A percentile compares a stretch with the other conserved stretches of the same genome.
Evolutionary conservation across 2,888 invertebrate genomes (phyloP).

Genomic region (Julus scanicus): DNA sequence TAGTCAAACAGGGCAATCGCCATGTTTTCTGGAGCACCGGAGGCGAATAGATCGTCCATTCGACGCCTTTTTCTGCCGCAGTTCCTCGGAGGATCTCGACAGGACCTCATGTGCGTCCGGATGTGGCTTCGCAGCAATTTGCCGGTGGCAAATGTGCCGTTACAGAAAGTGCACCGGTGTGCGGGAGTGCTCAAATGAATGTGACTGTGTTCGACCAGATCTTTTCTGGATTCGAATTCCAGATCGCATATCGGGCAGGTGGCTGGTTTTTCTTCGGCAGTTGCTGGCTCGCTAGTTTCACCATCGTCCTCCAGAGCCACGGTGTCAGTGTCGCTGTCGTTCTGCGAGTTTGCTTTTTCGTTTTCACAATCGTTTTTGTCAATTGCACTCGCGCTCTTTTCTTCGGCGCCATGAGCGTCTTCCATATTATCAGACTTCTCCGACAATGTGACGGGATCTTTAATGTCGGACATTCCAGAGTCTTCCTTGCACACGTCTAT

Average conservation of each 20-base stretch:
- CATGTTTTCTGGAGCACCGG: neutral
- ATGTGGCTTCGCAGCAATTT: neutral
- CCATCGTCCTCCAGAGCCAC: neutral
- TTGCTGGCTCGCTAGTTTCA: neutral
- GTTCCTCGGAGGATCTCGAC: neutral
- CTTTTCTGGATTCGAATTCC: neutral
- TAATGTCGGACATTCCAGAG: neutral
- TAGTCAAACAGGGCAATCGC: constrained; percentile 4
- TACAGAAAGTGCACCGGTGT: neutral
- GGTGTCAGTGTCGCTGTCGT: neutral
- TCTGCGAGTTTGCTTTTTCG: neutral
- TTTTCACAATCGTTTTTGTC: neutral
- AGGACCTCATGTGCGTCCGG: neutral
- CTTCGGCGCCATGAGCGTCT: neutral
- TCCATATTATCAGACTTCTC: neutral
- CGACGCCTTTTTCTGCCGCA: neutral
- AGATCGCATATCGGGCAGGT: neutral
- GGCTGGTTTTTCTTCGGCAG: neutral
- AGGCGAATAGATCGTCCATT: neutral
- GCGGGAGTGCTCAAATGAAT: neutral
- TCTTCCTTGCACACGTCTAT: neutral
- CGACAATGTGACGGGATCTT: too few species aligned
- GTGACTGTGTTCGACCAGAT: neutral
- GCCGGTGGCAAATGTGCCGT: neutral
- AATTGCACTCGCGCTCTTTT: neutral